Percentiles rank a stretch among this genome's conserved stretches.
phyloP scores from a whole-genome alignment of 64 coral and sea anemone species.

The Hydrozoanthus tunicans region DNA sequence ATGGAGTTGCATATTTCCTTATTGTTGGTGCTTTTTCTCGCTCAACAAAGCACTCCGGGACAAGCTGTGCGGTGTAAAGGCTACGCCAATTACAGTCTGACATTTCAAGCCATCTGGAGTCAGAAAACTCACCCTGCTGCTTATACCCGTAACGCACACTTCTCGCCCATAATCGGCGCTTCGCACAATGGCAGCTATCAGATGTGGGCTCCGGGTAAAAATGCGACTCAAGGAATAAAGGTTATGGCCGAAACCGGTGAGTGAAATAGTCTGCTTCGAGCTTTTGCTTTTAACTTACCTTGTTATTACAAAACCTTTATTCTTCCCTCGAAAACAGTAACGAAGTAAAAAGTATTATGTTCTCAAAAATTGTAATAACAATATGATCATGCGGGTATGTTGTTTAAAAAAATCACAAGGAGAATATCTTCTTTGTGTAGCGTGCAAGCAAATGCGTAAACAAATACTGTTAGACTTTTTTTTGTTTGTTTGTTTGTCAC shows the following conservation, averaged over 20 bases:
- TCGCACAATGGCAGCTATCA: not conserved
- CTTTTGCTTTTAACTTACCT: not conserved
- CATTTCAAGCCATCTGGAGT: not conserved
- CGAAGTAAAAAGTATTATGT: too few species aligned
- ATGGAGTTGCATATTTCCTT: not conserved
- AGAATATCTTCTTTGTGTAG: too few species aligned
- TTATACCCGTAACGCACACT: not conserved
- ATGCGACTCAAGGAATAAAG: not conserved
- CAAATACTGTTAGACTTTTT: too few species aligned
- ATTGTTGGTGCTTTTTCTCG: not conserved
- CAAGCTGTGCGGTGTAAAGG: not conserved
- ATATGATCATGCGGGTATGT: too few species aligned
- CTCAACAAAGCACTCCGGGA: not conserved
- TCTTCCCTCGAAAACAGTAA: too few species aligned
- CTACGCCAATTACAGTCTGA: not conserved
- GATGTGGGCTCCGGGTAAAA: not conserved
- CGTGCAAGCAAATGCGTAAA: too few species aligned
- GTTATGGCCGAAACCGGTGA: not conserved
- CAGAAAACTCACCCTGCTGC: not conserved
- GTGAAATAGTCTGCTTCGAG: not conserved
- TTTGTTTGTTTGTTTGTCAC: too few species aligned
- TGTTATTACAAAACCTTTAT: too few species aligned
- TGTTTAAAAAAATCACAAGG: too few species aligned
- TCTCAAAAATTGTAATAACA: too few species aligned
- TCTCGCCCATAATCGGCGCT: not conserved